Percentiles rank a stretch among this genome's conserved stretches.
These are phyloP conservation scores for Hydrozoanthus tunicans DNA, from an alignment of 64 coral and sea anemone genomes.

Conservation along the genomic window DNA sequence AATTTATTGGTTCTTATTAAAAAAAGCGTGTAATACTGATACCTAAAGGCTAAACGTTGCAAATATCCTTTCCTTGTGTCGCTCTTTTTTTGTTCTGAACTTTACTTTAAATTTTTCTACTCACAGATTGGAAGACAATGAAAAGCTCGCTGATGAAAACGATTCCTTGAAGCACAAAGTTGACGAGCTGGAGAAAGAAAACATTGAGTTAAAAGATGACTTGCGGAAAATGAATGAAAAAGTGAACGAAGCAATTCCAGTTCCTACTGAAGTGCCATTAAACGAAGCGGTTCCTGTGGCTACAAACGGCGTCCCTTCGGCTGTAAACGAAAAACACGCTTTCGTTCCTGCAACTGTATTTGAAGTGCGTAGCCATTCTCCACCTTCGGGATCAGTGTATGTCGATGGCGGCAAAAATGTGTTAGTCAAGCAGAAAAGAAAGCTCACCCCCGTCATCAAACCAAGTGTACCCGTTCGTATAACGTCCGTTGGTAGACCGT, in stretches of 20 bases:
- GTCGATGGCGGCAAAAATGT: slow-evolving; percentile 32
- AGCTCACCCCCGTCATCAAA: neutral
- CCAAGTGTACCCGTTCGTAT: neutral
- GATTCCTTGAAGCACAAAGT: slow-evolving; percentile 16
- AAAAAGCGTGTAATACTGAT: too few relatives aligned
- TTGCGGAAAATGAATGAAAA: neutral
- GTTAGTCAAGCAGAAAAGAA: slow-evolving; percentile 1
- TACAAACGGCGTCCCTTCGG: neutral
- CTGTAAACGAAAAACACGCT: neutral
- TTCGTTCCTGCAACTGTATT: slow-evolving; percentile 37
- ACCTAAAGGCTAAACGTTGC: too few relatives aligned
- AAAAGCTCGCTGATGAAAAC: neutral
- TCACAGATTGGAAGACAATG: slow-evolving; percentile 3
- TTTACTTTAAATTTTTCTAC: neutral
- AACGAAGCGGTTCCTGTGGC: neutral
- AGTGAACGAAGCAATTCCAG: neutral
- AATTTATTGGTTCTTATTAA: too few relatives aligned
- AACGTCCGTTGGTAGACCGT: neutral
- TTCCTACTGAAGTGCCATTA: neutral
- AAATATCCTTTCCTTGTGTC: too few relatives aligned
- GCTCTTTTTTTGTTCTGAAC: neutral
- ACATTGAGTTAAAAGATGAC: slow-evolving; percentile 11
- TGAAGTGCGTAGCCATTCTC: slow-evolving; percentile 24
- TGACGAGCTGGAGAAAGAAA: slow-evolving; percentile 26
- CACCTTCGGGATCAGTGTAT: slow-evolving; percentile 21